phyloP scores from a whole-genome alignment of 2,888 invertebrate species.

The Netelia virgata region DNA sequence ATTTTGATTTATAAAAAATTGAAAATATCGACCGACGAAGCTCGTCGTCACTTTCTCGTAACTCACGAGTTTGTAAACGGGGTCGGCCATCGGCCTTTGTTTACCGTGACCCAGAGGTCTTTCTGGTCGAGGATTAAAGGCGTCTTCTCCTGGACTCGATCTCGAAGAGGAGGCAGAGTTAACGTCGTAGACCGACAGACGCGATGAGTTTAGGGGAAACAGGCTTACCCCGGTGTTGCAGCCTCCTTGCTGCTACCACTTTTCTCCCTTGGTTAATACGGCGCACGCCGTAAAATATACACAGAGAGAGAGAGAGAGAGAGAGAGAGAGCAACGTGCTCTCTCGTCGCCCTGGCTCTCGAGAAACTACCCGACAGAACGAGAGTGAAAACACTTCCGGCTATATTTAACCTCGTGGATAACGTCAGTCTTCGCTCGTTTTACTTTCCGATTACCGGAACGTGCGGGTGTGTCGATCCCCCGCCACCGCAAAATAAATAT shows the following conservation, averaged over 20 bases:
- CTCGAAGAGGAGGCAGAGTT: constrained; percentile 10
- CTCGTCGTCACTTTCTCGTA: background rate
- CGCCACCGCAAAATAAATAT: too few relatives aligned
- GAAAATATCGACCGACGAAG: too few relatives aligned
- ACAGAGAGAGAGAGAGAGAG: background rate
- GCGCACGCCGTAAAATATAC: background rate
- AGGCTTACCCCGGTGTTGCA: constrained; percentile 20
- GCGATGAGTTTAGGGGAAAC: constrained; percentile 51
- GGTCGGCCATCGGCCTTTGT: constrained; percentile 46
- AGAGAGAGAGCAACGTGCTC: constrained; percentile 43
- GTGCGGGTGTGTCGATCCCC: constrained; percentile 3
- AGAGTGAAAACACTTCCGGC: constrained; percentile 66
- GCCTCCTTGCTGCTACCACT: background rate
- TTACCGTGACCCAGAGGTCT: constrained; percentile 35
- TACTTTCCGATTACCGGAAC: constrained; percentile 49
- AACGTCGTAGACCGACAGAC: constrained; percentile 38
- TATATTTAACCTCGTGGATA: constrained; percentile 70
- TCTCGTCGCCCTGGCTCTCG: constrained; percentile 39
- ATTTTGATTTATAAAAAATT: too few relatives aligned
- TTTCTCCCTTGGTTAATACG: background rate
- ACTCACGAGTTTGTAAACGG: constrained; percentile 28
- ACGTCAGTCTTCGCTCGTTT: constrained; percentile 64
- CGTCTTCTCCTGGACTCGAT: constrained; percentile 47
- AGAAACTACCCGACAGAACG: constrained; percentile 32
- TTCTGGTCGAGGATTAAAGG: constrained; percentile 26